Evolutionary conservation across 2,888 invertebrate genomes (phyloP).

Genomic region (Lamellibrachia satsuma): DNA sequence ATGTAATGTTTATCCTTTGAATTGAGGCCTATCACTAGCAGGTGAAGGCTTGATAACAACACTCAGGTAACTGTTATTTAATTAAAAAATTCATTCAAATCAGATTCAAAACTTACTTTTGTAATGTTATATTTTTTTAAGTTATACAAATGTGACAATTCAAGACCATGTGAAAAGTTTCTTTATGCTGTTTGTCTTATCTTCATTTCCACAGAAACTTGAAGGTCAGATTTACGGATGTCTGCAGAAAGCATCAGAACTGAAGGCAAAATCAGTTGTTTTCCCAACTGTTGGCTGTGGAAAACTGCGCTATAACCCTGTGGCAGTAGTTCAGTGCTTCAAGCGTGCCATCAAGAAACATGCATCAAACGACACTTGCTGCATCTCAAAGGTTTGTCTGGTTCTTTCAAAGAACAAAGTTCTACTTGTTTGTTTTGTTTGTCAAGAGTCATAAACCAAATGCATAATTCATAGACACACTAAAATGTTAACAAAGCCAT

Average conservation of each 20-base stretch:
- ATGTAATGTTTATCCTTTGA: no score
- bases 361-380: neutral
- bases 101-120: no score
- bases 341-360: neutral
- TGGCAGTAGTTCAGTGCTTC: neutral
- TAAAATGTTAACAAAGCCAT: neutral
- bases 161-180: neutral
- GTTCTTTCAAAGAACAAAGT: neutral
- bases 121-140: no score
- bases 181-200: neutral
- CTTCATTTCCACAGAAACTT: neutral
- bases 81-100: no score
- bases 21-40: no score
- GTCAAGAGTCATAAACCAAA: neutral
- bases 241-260: conserved; percentile 3
- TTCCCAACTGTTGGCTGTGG: neutral
- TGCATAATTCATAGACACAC: neutral
- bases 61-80: no score
- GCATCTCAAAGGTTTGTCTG: neutral
- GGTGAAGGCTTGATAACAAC: no score
- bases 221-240: neutral
- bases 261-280: neutral
- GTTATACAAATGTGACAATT: no score
- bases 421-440: neutral
- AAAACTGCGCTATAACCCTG: neutral